Percentiles rank a stretch among this genome's conserved stretches.
These are phyloP conservation scores for Drosophila nikananu DNA, from an alignment of 1,140 invertebrate species.

Conservation along the genomic window DNA sequence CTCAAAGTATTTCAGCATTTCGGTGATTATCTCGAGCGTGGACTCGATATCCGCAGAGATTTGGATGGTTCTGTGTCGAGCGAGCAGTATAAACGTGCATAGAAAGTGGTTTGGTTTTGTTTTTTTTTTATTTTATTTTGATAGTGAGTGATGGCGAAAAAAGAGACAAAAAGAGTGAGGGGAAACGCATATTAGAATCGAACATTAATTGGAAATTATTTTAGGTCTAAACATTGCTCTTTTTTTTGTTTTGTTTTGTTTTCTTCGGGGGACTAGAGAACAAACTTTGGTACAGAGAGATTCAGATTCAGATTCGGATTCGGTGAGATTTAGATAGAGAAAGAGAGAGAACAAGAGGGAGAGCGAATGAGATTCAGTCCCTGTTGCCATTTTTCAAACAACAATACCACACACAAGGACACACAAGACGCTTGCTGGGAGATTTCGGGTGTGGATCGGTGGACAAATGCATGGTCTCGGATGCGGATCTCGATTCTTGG, in stretches of 20 bases:
- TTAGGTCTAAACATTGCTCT: conserved; percentile 39
- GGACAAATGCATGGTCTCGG: conserved; percentile 43
- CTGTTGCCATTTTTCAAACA: conserved; percentile 45
- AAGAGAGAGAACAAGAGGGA: conserved; percentile 30
- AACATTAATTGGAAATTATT: conserved; percentile 38
- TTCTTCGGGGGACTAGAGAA: conserved; percentile 40
- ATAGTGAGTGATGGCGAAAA: conserved; percentile 54
- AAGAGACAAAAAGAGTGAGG: conserved; percentile 63
- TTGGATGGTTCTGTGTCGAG: conserved; percentile 91
- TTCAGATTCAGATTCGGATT: conserved; percentile 4
- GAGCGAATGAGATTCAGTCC: conserved; percentile 45
- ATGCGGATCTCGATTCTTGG: conserved; percentile 12
- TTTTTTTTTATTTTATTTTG: conserved; percentile 9
- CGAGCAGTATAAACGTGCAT: conserved; percentile 54
- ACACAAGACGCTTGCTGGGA: conserved; percentile 57
- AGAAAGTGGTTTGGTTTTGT: conserved; percentile 70
- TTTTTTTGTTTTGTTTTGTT: conserved; percentile 5
- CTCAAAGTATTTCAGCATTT: conserved; percentile 95
- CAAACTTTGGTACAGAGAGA: conserved; percentile 35
- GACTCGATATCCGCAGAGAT: conserved; percentile 94
- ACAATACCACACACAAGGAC: conserved; percentile 54
- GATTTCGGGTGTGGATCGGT: conserved; percentile 29
- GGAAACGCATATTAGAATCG: conserved; percentile 64
- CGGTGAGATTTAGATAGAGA: conserved; percentile 34
- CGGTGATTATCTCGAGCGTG: conserved; percentile 93